Conservation (phyloP, 1,140 invertebrate genomes). For the Centruroides sculpturatus region DNA sequence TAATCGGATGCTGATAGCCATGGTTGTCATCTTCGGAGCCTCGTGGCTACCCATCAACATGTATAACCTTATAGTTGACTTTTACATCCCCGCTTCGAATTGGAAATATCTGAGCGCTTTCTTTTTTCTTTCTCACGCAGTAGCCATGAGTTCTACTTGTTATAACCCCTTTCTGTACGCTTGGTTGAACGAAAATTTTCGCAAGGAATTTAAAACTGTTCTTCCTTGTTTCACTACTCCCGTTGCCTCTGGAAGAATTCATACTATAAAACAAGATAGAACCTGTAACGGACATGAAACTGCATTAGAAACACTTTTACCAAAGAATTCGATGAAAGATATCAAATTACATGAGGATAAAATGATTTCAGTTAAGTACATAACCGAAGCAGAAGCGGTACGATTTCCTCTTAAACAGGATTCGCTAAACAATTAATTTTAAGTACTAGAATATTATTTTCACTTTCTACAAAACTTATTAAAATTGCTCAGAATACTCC, state of each 20-base stretch:
- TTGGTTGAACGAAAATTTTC: constrained; percentile 29
- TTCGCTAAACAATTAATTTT: too few species aligned
- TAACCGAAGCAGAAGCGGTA: too few species aligned
- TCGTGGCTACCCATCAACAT: constrained; percentile 39
- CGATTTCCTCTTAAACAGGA: too few species aligned
- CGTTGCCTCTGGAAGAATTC: too few species aligned
- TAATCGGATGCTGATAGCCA: constrained; percentile 32
- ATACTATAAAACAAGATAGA: too few species aligned
- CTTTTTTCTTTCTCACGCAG: constrained; percentile 36
- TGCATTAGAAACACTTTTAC: neutral
- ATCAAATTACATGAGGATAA: too few species aligned
- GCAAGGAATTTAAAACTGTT: constrained; percentile 21
- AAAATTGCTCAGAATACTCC: too few species aligned
- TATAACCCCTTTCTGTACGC: constrained; percentile 41
- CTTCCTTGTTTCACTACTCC: constrained; percentile 3
- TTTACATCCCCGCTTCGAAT: constrained; percentile 28
- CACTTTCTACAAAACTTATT: too few species aligned
- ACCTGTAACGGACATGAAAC: neutral
- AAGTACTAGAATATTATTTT: too few species aligned
- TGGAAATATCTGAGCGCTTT: constrained; percentile 26
- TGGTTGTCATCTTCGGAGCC: constrained; percentile 33
- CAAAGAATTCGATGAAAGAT: neutral
- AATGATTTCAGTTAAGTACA: too few species aligned
- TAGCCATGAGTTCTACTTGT: constrained; percentile 39
- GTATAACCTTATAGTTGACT: constrained; percentile 36